phyloP scores from a whole-genome alignment of 2,888 invertebrate genomes.

The Erebia epiphron region DNA sequence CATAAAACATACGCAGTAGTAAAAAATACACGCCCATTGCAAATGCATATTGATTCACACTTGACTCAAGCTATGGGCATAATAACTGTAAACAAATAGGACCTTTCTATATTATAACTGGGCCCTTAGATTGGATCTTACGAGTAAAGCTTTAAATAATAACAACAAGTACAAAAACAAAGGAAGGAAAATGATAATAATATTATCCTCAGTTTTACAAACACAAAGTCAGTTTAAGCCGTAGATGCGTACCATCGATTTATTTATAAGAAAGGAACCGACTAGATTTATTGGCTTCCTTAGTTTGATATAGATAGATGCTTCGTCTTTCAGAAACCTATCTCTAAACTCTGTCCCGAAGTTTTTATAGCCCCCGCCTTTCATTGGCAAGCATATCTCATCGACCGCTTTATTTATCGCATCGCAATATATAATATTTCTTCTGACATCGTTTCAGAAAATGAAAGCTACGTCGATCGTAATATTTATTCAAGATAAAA shows the following conservation, averaged over 20 bases:
- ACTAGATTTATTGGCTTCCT: slow-evolving; percentile 72
- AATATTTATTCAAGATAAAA: background rate
- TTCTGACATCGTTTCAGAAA: slow-evolving; percentile 51
- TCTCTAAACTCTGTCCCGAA: slow-evolving; percentile 58
- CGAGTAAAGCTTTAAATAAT: background rate
- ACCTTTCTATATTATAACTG: no score
- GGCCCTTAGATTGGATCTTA: no score
- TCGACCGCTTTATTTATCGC: slow-evolving; percentile 59
- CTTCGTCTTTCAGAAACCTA: slow-evolving; percentile 54
- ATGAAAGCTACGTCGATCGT: slow-evolving; percentile 16
- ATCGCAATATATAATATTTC: slow-evolving; percentile 57
- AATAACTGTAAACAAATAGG: no score
- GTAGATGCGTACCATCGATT: slow-evolving; percentile 50
- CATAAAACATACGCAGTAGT: no score
- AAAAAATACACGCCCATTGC: no score
- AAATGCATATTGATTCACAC: no score
- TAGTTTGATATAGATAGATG: slow-evolving; percentile 65
- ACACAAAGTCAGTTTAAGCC: slow-evolving; percentile 57
- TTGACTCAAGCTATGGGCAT: no score
- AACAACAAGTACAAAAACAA: slow-evolving; percentile 4
- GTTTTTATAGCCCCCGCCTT: slow-evolving; percentile 47
- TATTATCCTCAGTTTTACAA: slow-evolving; percentile 61
- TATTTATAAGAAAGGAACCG: slow-evolving; percentile 67
- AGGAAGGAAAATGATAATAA: slow-evolving; percentile 40
- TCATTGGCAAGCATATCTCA: slow-evolving; percentile 48